Evolutionary conservation across 2,797 vertebrate genomes (phyloP), one percentile per base, ranked within the genome.

Genomic region (Tinamus major): DNA sequence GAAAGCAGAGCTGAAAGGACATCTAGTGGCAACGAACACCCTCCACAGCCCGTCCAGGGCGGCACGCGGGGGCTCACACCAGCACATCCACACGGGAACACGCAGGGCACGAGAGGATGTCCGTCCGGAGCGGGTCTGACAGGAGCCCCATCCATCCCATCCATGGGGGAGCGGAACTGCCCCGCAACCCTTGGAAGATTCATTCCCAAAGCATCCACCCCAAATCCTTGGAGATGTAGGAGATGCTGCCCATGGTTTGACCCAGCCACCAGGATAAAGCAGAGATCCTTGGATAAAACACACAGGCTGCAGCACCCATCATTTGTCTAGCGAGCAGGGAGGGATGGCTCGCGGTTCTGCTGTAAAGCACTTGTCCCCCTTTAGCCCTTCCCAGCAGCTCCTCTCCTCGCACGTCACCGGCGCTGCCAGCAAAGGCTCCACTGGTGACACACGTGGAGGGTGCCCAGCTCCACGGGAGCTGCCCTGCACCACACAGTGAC

Each of bases 1-100:
- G 72, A 96, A 96, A 94, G 80, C 87, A 89, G 89, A 68, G 65
- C 89, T 95, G 92, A 96, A 93, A 78, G 90, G 96, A 96, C 96
- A 96, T 72, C 95, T 97, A 96, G 95, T 68, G 96, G 97, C 67
- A 78, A 79, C 17, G 9, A 7, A 37, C 46, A 72, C 6, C 35
- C 37, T 46, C 27, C 90, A 59, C 95, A 76, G 56, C 69, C 56
- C 49, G 27, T 65, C 79, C 31, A n/a, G 48, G 27, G 7, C 4
- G 29, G 6, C 5, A 42, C 23, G 13, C 31, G 63, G 20, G 5
- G 4, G 4, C 8, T 13, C 2, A 0, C 3, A 23, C 33, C 9
- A 9, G 1, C 18, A n/a, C 3, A 0, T 10, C 39, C 44, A 3
- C 1, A 0, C 17, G 17, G 61, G 53, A 33, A 41, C 8, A 2